A percentile compares a stretch with the other conserved stretches of the same genome.
These are phyloP conservation scores for Gambusia yucatana DNA, from an alignment of 2,797 vertebrate genomes.

Conservation along the genomic window DNA sequence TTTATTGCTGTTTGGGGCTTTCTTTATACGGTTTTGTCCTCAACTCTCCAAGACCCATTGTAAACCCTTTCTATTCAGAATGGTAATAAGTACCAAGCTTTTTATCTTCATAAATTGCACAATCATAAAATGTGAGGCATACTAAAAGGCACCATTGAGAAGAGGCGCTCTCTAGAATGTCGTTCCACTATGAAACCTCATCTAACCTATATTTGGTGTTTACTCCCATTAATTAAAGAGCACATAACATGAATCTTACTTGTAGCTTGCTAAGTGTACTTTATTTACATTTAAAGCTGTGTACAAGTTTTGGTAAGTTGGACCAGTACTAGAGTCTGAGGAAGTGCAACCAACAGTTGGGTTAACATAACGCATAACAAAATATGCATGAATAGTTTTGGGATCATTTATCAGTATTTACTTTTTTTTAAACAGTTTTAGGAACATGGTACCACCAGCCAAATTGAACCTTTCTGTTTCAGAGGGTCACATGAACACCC, in stretches of 20 bases:
- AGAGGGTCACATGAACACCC: constrained; percentile 46
- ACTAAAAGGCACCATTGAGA: constrained; percentile 11
- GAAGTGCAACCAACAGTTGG: no score
- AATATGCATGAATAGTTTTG: not conserved
- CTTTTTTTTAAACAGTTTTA: no score
- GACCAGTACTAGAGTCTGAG: not conserved
- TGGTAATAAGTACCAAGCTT: constrained; percentile 30
- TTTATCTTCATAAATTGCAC: constrained; percentile 59
- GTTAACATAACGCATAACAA: not conserved
- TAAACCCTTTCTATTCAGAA: constrained; percentile 49
- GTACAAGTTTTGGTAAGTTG: not conserved
- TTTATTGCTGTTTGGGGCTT: constrained; percentile 27
- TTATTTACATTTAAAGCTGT: constrained; percentile 7
- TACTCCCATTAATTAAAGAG: not conserved
- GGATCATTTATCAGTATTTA: not conserved
- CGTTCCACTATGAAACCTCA: not conserved
- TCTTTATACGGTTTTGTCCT: constrained; percentile 37
- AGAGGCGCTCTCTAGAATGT: constrained; percentile 3
- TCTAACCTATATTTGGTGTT: not conserved
- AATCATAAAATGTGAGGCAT: constrained; percentile 34
- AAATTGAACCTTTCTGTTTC: constrained; percentile 14
- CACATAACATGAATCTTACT: not conserved
- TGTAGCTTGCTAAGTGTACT: not conserved
- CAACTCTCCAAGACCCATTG: constrained; percentile 15
- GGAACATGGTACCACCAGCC: not conserved